Evolutionary conservation across 37 sponge, comb jelly and placozoan species (phyloP).

Genomic region (Ephydatia muelleri): DNA sequence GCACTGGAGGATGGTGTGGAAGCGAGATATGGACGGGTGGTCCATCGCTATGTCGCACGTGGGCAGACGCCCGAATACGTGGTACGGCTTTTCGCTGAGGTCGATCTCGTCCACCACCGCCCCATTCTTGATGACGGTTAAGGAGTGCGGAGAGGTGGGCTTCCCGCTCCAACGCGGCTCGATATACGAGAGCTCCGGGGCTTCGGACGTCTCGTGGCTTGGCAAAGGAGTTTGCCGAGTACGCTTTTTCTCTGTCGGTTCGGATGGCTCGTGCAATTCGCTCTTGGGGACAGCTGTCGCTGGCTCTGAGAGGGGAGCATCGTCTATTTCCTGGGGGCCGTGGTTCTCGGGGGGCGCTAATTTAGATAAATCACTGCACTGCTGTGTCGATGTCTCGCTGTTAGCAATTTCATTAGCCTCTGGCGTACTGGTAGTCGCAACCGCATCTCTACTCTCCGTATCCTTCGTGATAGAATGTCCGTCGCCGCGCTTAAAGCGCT

Average conservation of each 20-base stretch:
- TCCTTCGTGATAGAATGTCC: neutral
- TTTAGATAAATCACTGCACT: neutral
- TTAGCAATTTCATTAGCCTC: neutral
- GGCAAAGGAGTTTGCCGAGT: neutral
- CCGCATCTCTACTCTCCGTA: neutral
- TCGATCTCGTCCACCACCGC: conserved; percentile 43
- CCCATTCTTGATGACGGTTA: conserved; percentile 85
- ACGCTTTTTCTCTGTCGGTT: neutral
- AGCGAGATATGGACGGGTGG: conserved; percentile 93
- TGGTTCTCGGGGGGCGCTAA: neutral
- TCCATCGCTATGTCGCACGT: conserved; percentile 84
- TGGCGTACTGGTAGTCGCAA: neutral
- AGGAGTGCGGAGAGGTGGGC: conserved; percentile 5
- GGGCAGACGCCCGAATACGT: conserved; percentile 86
- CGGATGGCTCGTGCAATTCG: neutral
- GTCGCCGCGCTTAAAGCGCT: neutral
- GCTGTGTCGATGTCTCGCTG: neutral
- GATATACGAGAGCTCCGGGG: conserved; percentile 62
- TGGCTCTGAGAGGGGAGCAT: neutral
- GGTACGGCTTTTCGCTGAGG: conserved; percentile 41
- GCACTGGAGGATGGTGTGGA: conserved; percentile 95
- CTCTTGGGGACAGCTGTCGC: conserved; percentile 10
- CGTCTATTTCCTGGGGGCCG: neutral
- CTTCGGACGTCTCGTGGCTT: neutral
- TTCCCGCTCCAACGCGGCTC: conserved; percentile 79